Base-by-base conservation (phyloP, 1,140 invertebrate genomes). In the Aradophagus sp. region DNA sequence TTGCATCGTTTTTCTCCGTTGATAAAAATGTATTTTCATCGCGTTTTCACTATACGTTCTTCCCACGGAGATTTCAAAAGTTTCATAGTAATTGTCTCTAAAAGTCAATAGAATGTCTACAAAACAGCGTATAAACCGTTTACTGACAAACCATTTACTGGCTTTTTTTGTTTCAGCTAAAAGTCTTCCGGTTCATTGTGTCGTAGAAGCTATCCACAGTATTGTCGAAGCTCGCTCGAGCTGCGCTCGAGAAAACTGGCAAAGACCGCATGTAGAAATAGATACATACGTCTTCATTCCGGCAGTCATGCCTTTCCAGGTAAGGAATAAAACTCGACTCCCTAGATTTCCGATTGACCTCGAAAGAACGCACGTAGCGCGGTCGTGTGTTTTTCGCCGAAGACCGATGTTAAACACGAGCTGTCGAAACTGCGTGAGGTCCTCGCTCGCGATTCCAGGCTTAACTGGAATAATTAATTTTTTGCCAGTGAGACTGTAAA, bases 221-320 rank as follows among this genome's bases (percentile, higher is more conserved):
- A 82, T 93, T 63, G 91, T 92, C 34, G 90, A 91, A 69, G 88
- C 84, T 4, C 84, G 85, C 50, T 74, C 81, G 2, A 76, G 66
- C 61, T 72, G 65, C 34, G 53, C 58, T 19, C 85, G 67, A 84
- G 89, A 88, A 80, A 89, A 84, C 58, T 86, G 84, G 84, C 87
- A 91, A 20, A 86, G 90, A 19, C 89, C 91, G 1, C 87, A 90
- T 32, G 90, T 96, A 23, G 95, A 97, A 82, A 91, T 92, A 6
- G 95, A 97, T 83, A 94, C 93, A 74, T 97, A 95, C 82, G 95
- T 97, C 76, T 97, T 97, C 80, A 93, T 97, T 72, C 95, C 95
- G 4, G 90, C 92, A n/a, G 89, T 90, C 35, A 96, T 94, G 38
- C 91, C 93, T 23, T 95, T 97, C 84, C 90, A 92, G 55, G 95